Evolutionary conservation across 2,888 invertebrate species (phyloP).

Genomic region (Agrochola litura): DNA sequence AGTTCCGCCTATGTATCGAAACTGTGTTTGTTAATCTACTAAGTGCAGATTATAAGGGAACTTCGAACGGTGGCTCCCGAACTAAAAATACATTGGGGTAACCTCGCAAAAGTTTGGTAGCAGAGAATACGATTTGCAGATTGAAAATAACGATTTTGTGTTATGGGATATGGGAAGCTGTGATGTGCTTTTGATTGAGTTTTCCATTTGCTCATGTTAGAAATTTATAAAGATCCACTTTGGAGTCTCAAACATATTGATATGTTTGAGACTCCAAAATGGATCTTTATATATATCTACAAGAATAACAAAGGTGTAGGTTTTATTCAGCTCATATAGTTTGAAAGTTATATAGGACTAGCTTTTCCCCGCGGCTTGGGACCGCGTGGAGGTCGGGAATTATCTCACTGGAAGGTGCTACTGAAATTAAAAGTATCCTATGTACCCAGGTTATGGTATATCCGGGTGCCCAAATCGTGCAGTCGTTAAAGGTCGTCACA

Average conservation of each 20-base stretch:
- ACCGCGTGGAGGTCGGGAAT: background rate
- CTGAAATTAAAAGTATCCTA: background rate
- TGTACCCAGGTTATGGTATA: too few relatives aligned
- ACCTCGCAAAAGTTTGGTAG: slow-evolving; percentile 24
- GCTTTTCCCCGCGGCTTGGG: background rate
- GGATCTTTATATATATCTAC: background rate
- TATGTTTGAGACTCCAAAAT: too few relatives aligned
- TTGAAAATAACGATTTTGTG: slow-evolving; percentile 36
- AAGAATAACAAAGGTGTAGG: background rate
- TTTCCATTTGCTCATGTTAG: background rate
- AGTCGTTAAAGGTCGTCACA: background rate
- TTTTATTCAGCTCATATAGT: background rate
- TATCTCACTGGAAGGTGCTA: too few relatives aligned
- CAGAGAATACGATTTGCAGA: slow-evolving; percentile 37
- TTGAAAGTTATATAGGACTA: background rate
- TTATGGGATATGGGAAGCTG: background rate
- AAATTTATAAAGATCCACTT: background rate
- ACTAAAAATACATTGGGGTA: slow-evolving; percentile 55
- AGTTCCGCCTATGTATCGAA: slow-evolving; percentile 49
- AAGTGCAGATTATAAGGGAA: slow-evolving; percentile 67
- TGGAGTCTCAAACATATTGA: background rate
- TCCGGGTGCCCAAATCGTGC: background rate
- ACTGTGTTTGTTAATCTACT: slow-evolving; percentile 69
- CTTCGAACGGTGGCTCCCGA: slow-evolving; percentile 32
- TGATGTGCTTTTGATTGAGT: slow-evolving; percentile 14